Percentiles rank a stretch among this genome's conserved stretches.
These are phyloP conservation scores for Cylloceria caligata DNA, from an alignment of 2,888 invertebrate genomes.

Conservation along the genomic window DNA sequence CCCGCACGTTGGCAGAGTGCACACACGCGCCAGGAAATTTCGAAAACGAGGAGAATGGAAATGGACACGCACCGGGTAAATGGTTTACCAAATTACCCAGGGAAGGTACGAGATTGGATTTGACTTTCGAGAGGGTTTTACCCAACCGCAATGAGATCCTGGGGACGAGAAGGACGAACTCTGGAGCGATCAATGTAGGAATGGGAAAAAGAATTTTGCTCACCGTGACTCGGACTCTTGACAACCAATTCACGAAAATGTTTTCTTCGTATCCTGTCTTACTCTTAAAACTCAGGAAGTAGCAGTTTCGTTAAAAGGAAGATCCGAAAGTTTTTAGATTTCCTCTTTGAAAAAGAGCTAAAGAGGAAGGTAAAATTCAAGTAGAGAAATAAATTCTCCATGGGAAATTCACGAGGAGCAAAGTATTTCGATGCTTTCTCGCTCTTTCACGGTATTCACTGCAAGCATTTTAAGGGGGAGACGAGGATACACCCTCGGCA, in stretches of 20 bases:
- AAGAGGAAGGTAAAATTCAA: constrained; percentile 31
- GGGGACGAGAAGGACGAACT: constrained; percentile 8
- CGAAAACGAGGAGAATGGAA: constrained; percentile 76
- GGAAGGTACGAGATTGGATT: constrained; percentile 77
- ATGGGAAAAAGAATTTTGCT: constrained; percentile 19
- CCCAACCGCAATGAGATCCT: constrained; percentile 46
- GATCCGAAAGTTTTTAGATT: background rate
- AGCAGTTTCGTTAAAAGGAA: constrained; percentile 15
- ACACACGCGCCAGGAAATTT: constrained; percentile 70
- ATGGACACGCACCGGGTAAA: constrained; percentile 77
- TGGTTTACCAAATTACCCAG: constrained; percentile 78
- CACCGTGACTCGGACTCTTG: constrained; percentile 52
- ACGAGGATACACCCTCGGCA: constrained; percentile 69
- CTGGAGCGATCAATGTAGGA: constrained; percentile 9
- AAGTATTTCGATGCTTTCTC: constrained; percentile 45
- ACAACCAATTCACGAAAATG: constrained; percentile 74
- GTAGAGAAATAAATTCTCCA: constrained; percentile 39
- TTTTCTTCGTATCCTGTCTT: constrained; percentile 34
- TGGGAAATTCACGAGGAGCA: constrained; percentile 25
- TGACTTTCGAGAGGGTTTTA: constrained; percentile 73
- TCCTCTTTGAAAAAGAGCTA: background rate
- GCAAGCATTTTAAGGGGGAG: background rate
- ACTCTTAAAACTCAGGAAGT: constrained; percentile 14
- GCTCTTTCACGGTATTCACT: constrained; percentile 17
- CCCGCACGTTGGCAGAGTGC: constrained; percentile 21